Evolutionary conservation across 23 tunicate genomes (phyloP).

Genomic region (Phallusia fumigata): DNA sequence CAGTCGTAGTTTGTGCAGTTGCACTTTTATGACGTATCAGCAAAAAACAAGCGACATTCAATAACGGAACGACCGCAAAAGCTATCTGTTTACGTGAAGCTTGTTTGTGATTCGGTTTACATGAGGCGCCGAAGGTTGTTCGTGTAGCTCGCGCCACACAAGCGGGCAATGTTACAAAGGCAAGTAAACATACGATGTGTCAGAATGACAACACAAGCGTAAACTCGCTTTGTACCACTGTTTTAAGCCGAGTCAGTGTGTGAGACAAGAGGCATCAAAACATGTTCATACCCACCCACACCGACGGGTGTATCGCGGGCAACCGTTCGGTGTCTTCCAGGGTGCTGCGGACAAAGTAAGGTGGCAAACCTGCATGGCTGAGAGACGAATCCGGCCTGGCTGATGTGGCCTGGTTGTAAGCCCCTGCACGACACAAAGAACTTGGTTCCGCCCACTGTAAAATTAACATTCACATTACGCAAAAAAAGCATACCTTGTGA

Average conservation of each 20-base stretch:
- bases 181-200: constrained; percentile 2
- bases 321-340: constrained; percentile 73
- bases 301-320: constrained; percentile 86
- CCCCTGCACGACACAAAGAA: not conserved
- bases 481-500: not conserved
- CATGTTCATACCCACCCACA: constrained; percentile 60
- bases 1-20: no score
- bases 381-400: not conserved
- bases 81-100: not conserved
- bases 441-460: no score
- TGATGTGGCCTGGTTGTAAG: not conserved
- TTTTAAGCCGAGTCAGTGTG: no score
- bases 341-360: constrained; percentile 70
- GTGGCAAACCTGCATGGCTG: constrained; percentile 38
- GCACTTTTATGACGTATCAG: no score
- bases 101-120: constrained; percentile 10
- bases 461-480: no score
- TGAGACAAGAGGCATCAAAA: not conserved
- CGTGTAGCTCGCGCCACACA: not conserved
- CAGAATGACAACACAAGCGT: not conserved
- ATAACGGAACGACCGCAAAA: not conserved
- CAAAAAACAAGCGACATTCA: no score
- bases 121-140: not conserved
- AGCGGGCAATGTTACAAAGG: not conserved
- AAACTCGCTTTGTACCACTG: not conserved